Conservation (phyloP, 2,797 vertebrate genomes). For the Nannoperca australis region DNA sequence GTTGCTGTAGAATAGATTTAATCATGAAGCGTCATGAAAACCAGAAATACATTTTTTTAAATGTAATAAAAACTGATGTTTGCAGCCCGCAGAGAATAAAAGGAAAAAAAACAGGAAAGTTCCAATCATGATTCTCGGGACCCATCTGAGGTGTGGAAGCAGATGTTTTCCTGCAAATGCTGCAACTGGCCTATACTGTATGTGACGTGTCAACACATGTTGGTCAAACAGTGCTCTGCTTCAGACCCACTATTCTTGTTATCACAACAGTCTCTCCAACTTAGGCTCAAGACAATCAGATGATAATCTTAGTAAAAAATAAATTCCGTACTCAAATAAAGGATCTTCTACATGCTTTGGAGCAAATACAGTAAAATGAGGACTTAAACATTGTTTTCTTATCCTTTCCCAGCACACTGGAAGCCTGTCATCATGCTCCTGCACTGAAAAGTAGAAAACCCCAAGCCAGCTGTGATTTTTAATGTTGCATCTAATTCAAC, state of each 20-base stretch:
- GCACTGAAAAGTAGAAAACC: constrained; percentile 61
- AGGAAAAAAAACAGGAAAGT: not conserved
- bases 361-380: constrained; percentile 1
- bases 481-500: constrained; percentile 82
- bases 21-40: not conserved
- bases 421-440: constrained; percentile 44
- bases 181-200: not conserved
- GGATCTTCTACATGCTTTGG: not conserved
- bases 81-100: not conserved
- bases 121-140: not conserved
- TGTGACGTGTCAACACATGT: constrained; percentile 29
- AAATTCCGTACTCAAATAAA: not conserved
- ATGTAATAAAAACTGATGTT: not conserved
- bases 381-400: not conserved
- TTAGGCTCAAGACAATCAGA: not conserved
- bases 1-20: not conserved
- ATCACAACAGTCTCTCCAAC: constrained; percentile 5
- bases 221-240: constrained; percentile 15
- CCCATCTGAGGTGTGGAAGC: constrained; percentile 23
- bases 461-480: constrained; percentile 82
- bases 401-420: not conserved
- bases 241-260: constrained; percentile 5
- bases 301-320: not conserved
- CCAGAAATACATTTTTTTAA: not conserved
- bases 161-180: constrained; percentile 45